Base-by-base conservation (phyloP, 2,113 vertebrate species). In the Neolamprologus sp. region DNA sequence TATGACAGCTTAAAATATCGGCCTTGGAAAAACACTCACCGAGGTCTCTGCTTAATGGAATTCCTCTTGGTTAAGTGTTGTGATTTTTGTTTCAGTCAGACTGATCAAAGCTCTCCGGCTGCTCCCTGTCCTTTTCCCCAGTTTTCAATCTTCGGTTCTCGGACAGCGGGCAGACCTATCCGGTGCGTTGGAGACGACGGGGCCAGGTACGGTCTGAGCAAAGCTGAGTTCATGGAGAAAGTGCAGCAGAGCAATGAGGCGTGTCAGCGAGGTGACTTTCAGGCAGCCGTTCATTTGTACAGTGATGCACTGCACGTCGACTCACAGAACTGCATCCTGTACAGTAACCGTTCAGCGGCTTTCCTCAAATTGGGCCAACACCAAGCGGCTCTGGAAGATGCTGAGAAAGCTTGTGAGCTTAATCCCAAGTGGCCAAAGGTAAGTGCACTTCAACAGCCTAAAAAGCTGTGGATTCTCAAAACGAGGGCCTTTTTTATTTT, bases 351-450 rank as follows among this genome's bases (percentile, higher is more conserved):
- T 1, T 98, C 99, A 0, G 99, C 98, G 4, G 98, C 98, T 5
- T 97, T 96, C 82, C 96, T 98, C 95, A 99, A 98, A 90, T 96
- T 98, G 89, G 97, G 98, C 3, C 96, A 97, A 47, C 98, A 98
- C 54, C 97, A 98, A 84, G 96, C 96, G 19, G 98, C 99, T 1
- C 93, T 99, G 95, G 97, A 98, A 0, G 98, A 99, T 57, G 98
- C 99, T 1, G 96, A 97, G 90, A 97, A 97, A 92, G 99, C 99
- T 35, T 96, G 97, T 0, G 96, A 97, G 58, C 97, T 99, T 4
- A 99, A 99, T 85, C 97, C 98, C 82, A 99, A 99, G 16, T 99
- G 98, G 98, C 98, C 98, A 0, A 99, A 99, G 98, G 99, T 99
- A 97, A 88, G 97, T 80, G 63, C 6, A 40, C 11, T 1, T 71